Base-by-base conservation (phyloP, 1,140 invertebrate genomes). In the Cataglyphis hispanica region DNA sequence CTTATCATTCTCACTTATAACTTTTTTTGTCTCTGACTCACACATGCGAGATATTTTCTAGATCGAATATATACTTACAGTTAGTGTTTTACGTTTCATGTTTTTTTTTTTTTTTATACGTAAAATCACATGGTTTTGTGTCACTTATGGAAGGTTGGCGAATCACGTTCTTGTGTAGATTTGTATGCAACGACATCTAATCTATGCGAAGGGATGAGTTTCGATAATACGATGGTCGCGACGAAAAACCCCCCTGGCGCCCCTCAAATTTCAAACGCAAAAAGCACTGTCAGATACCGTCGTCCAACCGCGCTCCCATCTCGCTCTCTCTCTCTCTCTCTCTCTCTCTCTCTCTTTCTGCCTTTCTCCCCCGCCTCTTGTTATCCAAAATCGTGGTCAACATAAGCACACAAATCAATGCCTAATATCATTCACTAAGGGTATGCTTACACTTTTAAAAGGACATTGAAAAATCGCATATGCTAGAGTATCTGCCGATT, bases 381-480 rank as follows among this genome's bases (percentile, higher is more conserved):
- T 91, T 90, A 87, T 91, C 85, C 77, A 85, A 90, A 90, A 87
- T 87, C 84, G 83, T 87, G 86, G 76, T 83, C 88, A 94, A 94
- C 90, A 90, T 91, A 94, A 94, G 92, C 92, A 93, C 92, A 92
- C 91, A 93, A 93, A 92, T 92, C 89, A 93, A 93, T 92, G 89
- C 89, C 92, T 93, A 94, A 94, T 92, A 93, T 92, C 86, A 91
- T 93, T 93, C 78, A 92, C 94, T 93, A 94, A 93, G 90, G 88
- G 91, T 94, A 93, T 91, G 92, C 93, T 92, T 94, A 94, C 91
- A 94, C 85, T 93, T 93, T 94, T 93, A 92, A 93, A 95, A 94
- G 94, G 93, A 95, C 93, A 95, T 95, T 95, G 93, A 95, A 95
- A 95, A 95, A 94, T 94, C 90, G 92, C 92, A 93, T 94, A 94